Evolutionary conservation across 2,888 invertebrate genomes (phyloP).

Genomic region (Tipula unca): DNA sequence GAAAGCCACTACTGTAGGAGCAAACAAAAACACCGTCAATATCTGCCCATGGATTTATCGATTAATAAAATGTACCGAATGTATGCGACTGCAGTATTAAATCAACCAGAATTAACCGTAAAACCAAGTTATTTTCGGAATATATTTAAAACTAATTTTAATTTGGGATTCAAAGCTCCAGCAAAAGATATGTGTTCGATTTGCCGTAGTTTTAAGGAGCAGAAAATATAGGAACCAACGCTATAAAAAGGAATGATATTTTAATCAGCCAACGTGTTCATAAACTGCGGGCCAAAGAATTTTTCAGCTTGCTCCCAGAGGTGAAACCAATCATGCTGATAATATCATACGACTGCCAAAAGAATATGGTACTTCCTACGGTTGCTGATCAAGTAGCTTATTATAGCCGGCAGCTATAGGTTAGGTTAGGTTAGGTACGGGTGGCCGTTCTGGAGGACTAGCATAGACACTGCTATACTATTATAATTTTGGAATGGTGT

Average conservation of each 20-base stretch:
- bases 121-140: too few relatives aligned
- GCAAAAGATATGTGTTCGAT: neutral
- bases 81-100: too few relatives aligned
- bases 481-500: slow-evolving; percentile 17
- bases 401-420: slow-evolving; percentile 16
- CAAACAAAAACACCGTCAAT: too few relatives aligned
- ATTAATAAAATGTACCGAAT: too few relatives aligned
- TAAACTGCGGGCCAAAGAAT: neutral
- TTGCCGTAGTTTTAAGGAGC: neutral
- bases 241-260: neutral
- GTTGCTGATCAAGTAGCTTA: slow-evolving; percentile 20
- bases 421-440: too few relatives aligned
- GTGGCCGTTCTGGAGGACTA: too few relatives aligned
- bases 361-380: slow-evolving; percentile 19
- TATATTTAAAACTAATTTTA: too few relatives aligned
- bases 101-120: too few relatives aligned
- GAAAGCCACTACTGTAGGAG: too few relatives aligned
- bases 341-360: slow-evolving; percentile 19
- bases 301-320: neutral
- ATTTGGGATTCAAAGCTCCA: neutral
- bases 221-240: neutral
- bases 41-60: too few relatives aligned
- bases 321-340: neutral
- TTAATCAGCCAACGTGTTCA: neutral
- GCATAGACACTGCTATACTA: too few relatives aligned